Evolutionary conservation across 2,888 invertebrate species (phyloP).

Genomic region (Tachina lurida): DNA sequence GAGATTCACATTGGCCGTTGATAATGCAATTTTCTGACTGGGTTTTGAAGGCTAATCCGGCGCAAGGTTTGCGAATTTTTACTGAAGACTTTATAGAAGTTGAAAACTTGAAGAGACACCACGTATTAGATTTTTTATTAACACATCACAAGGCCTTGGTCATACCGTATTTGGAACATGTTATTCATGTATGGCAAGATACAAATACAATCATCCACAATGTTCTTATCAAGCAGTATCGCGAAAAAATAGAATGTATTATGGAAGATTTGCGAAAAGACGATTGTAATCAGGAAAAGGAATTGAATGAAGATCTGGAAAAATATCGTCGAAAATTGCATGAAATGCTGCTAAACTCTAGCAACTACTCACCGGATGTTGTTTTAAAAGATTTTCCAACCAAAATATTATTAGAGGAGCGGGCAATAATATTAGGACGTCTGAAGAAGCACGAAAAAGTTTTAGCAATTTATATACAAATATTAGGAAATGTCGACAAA

Average conservation of each 20-base stretch:
- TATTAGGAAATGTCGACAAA: conserved; percentile 91
- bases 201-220: conserved; percentile 94
- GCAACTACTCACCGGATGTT: conserved; percentile 92
- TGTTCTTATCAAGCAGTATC: conserved; percentile 93
- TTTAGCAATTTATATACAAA: conserved; percentile 94
- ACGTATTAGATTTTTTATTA: conserved; percentile 94
- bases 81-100: conserved; percentile 94
- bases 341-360: conserved; percentile 91
- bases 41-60: conserved; percentile 93
- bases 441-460: conserved; percentile 96
- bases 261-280: conserved; percentile 79
- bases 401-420: conserved; percentile 93
- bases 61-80: conserved; percentile 94
- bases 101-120: conserved; percentile 93
- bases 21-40: conserved; percentile 97
- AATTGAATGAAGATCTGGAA: conserved; percentile 75
- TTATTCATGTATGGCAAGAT: conserved; percentile 95
- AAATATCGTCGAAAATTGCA: conserved; percentile 86
- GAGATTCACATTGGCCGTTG: conserved; percentile 90
- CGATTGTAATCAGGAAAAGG: conserved; percentile 69
- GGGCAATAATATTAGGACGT: conserved; percentile 96
- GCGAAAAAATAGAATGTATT: conserved; percentile 86
- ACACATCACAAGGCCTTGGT: conserved; percentile 91
- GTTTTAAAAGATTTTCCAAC: conserved; percentile 93
- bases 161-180: conserved; percentile 96